Evolutionary conservation across 2,888 invertebrate genomes (phyloP).

Genomic region (Rapana venosa): DNA sequence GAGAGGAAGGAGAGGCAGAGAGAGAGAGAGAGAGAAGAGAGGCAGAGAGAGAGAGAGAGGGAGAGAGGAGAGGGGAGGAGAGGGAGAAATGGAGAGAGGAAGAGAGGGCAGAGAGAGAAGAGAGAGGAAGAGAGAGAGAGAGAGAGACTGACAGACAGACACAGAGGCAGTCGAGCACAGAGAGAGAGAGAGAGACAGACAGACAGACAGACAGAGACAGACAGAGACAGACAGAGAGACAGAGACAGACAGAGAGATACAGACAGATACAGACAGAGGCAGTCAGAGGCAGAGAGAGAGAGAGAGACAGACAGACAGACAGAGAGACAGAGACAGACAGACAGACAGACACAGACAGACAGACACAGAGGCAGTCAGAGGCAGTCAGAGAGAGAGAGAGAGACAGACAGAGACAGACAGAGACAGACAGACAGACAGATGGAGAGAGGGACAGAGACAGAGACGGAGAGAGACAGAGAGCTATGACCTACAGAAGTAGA

Average conservation of each 20-base stretch:
- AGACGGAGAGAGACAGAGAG: too few relatives aligned
- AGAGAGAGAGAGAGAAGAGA: not conserved
- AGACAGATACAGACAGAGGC: not conserved
- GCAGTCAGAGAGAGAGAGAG: too few relatives aligned
- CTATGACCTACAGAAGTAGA: too few relatives aligned
- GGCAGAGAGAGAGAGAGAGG: not conserved
- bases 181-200: too few relatives aligned
- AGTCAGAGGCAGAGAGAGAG: not conserved
- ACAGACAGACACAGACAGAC: too few relatives aligned
- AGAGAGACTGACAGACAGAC: not conserved
- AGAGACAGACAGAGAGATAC: not conserved
- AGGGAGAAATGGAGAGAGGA: not conserved
- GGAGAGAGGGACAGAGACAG: too few relatives aligned
- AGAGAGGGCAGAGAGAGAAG: not conserved
- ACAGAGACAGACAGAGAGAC: not conserved
- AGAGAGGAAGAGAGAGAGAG: not conserved
- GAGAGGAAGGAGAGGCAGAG: not conserved
- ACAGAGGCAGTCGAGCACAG: not conserved
- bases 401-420: too few relatives aligned
- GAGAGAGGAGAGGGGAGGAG: not conserved
- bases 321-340: not conserved
- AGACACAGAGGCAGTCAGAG: too few relatives aligned
- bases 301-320: not conserved
- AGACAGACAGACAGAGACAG: constrained; percentile 4
- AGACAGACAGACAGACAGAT: too few relatives aligned